These are phyloP conservation scores for Egretta garzetta DNA, from an alignment of 2,113 vertebrate genomes.

Conservation along the genomic window DNA sequence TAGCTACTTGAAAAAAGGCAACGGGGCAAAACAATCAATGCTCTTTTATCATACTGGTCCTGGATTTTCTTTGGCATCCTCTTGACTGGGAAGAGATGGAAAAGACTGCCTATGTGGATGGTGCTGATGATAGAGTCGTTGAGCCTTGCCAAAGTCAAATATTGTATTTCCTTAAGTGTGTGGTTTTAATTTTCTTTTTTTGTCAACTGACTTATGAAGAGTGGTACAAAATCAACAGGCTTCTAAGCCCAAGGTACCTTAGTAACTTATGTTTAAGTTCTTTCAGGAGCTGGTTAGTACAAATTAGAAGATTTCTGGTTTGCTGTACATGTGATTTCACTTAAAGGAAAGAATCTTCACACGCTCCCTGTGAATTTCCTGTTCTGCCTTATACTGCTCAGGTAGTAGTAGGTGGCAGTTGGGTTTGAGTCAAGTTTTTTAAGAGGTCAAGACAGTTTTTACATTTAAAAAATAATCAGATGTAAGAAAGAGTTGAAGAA, in stretches of 20 bases:
- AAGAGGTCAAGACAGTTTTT: not conserved
- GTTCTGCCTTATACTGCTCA: not conserved
- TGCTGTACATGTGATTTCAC: not conserved
- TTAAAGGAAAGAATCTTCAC: not conserved
- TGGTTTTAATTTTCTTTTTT: not conserved
- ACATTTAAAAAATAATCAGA: not conserved
- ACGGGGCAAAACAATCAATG: not conserved
- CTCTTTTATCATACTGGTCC: not conserved
- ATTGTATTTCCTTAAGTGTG: rapidly evolving
- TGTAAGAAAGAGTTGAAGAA: not conserved
- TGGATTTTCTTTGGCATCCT: not conserved
- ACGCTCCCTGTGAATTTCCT: not conserved
- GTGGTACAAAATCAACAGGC: not conserved
- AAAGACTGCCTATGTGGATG: not conserved
- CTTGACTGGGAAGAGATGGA: not conserved
- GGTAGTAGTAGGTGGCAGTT: not conserved
- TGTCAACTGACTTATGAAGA: not conserved
- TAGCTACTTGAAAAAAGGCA: not conserved
- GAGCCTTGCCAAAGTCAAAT: not conserved
- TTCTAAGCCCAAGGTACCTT: not conserved
- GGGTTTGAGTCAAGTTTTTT: not conserved
- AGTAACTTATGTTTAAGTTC: not conserved
- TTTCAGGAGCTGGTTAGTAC: not conserved
- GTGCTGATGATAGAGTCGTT: not conserved
- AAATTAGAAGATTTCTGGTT: not conserved